Conservation (phyloP, 2,113 vertebrate species). For the rabbit (Oryctolagus cuniculus) region mOryCun1.1 NC_091449.1:60862501-60863000, state of each 20-base stretch:
- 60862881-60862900: constrained; percentile 67
- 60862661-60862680: neutral
- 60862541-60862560: constrained; percentile 84
- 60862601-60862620: constrained; percentile 76
- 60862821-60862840: constrained; percentile 60
- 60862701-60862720: constrained; percentile 52
- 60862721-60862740: constrained; percentile 61
- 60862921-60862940: neutral
- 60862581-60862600: constrained; percentile 84
- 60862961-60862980: neutral
- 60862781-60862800: constrained; percentile 48
- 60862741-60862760: constrained; percentile 67
- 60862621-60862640: constrained; percentile 68
- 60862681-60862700: constrained; percentile 43
- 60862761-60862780: constrained; percentile 72
- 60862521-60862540: constrained; percentile 84
- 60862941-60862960: neutral
- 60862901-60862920: constrained; percentile 59
- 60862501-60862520: constrained; percentile 80
- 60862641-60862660: neutral
- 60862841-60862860: constrained; percentile 71
- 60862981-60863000: neutral
- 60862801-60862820: constrained; percentile 56
- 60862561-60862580: constrained; percentile 76
- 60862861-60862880: constrained; percentile 40